Base-by-base conservation (phyloP, 2,113 vertebrate genomes). In the Mohoua ochrocephala region DNA sequence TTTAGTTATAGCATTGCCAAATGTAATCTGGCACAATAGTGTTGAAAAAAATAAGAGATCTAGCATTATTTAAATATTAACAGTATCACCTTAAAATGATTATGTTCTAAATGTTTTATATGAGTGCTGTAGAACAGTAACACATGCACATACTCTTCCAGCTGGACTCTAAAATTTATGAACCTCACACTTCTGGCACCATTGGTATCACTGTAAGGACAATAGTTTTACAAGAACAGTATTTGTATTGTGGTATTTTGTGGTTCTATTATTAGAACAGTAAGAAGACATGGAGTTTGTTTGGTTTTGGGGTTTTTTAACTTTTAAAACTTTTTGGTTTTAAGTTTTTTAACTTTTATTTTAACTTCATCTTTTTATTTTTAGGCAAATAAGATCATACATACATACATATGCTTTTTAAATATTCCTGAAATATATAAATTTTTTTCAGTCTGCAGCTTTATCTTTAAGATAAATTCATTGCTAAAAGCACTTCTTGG, bases 91-190 rank as follows among this genome's bases (percentile, higher is more conserved):
- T 95, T 87, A 88, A 90, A 88, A 84, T 81, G 5, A 41, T 78
- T 84, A 13, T 80, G 60, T 77, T 78, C 56, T 78, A 50, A 70
- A 91, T 63, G 35, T 81, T 95, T 92, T 89, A 81, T 84, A 28
- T 47, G 76, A 67, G 47, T 93, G 11, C 68, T 89, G 41, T 84
- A 76, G 80, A 95, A 70, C 42, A 81, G 83, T 67, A 91, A 92
- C 50, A 84, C 39, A 74, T 41, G 42, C 27, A 50, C 42, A 28
- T 77, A 75, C 30, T 49, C 68, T 80, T 91, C 64, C 73, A 95
- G 52, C 64, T 92, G 83, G 56, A 81, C 75, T 70, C 60, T 84
- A 84, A 97, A 91, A 81, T 86, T 89, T 63, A 74, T 87, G 86
- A 93, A 92, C 33, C 47, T 91, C 39, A 81, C 67, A 71, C 47